Percentiles rank a stretch among this genome's conserved stretches.
phyloP scores from a whole-genome alignment of 2,888 invertebrate genomes.

The Sminthurides aquaticus region DNA sequence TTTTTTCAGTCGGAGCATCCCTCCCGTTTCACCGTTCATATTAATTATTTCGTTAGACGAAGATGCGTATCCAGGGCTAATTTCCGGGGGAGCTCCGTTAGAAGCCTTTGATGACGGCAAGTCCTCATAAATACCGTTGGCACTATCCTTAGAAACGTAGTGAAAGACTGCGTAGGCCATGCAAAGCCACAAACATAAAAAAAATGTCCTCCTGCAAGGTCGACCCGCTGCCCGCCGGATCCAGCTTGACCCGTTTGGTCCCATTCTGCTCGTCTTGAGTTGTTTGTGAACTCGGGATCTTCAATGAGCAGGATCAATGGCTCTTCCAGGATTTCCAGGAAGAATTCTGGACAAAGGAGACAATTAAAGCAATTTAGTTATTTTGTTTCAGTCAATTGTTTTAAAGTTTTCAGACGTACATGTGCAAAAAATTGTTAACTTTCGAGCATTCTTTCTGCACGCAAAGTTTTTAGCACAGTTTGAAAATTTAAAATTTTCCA shows the following conservation, averaged over 20 bases:
- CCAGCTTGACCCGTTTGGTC: slow-evolving; percentile 15
- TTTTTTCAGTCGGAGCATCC: slow-evolving; percentile 7
- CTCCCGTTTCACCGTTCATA: not conserved
- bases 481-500: too few relatives aligned
- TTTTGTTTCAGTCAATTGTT: too few relatives aligned
- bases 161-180: slow-evolving; percentile 41
- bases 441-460: too few relatives aligned
- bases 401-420: too few relatives aligned
- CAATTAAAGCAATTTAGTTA: too few relatives aligned
- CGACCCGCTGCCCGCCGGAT: slow-evolving; percentile 26
- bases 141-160: slow-evolving; percentile 33
- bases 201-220: slow-evolving; percentile 33
- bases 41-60: slow-evolving; percentile 2
- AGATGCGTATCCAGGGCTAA: slow-evolving; percentile 3
- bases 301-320: too few relatives aligned
- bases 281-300: too few relatives aligned
- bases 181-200: slow-evolving; percentile 39
- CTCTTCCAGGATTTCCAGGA: too few relatives aligned
- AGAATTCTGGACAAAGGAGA: too few relatives aligned
- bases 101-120: not conserved
- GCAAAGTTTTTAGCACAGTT: too few relatives aligned
- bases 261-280: not conserved
- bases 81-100: not conserved
- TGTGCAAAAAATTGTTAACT: too few relatives aligned
- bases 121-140: slow-evolving; percentile 20